phyloP scores from a whole-genome alignment of 2,113 vertebrate species.

The Chloroceryle aenea region DNA sequence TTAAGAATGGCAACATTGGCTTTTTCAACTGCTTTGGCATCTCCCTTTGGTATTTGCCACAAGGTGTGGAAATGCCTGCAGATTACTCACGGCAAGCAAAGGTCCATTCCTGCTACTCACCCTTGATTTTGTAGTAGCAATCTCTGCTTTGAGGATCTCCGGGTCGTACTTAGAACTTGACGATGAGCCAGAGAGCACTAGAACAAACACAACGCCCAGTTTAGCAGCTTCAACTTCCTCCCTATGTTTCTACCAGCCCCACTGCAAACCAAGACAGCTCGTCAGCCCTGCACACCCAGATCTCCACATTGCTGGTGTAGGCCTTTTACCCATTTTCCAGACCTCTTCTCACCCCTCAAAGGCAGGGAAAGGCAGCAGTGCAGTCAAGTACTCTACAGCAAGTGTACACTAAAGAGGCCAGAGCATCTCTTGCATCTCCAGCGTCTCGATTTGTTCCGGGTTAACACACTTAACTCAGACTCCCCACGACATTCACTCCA shows the following conservation, averaged over 20 bases:
- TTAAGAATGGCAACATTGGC: background rate
- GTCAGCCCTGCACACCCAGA: background rate
- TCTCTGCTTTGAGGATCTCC: slow-evolving; percentile 98
- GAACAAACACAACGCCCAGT: slow-evolving; percentile 27
- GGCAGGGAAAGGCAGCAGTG: background rate
- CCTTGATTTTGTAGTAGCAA: slow-evolving; percentile 95
- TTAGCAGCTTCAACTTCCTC: background rate
- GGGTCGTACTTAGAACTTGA: slow-evolving; percentile 98
- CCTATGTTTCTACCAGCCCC: background rate
- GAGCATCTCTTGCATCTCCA: background rate
- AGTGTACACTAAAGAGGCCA: background rate
- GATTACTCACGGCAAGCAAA: background rate
- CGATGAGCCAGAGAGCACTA: slow-evolving; percentile 94
- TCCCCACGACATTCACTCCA: background rate
- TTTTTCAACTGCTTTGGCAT: background rate
- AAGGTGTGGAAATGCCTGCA: background rate
- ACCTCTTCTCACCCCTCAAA: background rate
- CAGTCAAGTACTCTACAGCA: background rate
- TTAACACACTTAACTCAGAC: background rate
- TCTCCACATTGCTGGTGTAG: background rate
- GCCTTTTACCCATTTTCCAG: background rate
- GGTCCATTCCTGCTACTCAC: slow-evolving; percentile 74
- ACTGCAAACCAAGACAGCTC: background rate
- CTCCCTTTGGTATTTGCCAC: background rate
- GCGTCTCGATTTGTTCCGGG: background rate